Evolutionary conservation across 2,113 vertebrate species (phyloP), one percentile per base, ranked within the genome.

Genomic region (Sakesphorus luctuosus): DNA sequence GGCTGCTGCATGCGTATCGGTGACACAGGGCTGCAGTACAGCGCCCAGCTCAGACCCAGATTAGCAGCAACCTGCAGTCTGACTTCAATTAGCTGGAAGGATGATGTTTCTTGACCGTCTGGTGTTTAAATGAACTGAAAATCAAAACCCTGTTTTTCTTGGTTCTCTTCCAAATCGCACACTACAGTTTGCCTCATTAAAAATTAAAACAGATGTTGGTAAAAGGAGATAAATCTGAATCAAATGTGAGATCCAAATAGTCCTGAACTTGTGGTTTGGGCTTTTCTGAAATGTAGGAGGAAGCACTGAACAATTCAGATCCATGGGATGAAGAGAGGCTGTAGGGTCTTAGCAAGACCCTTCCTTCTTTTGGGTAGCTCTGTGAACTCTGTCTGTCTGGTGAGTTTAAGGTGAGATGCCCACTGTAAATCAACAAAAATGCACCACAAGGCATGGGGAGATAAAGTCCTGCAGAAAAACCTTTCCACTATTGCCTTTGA

Each of bases 201-300:
- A 88, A 55, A 96, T 91, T 87, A 91, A 95, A 97, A 85, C 78
- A 96, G 93, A 79, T 97, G 93, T 85, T 74, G 18, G 87, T 76
- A 90, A 73, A 87, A 91, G 59, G n/a, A 92, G 62, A 40, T 66
- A 94, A 91, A 11, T 90, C 75, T 85, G 50, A 87, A 85, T 46
- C 38, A 71, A 73, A 77, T 59, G 23, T 76, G 94, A 96, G 50
- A 77, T 80, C 47, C 33, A 85, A 47, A 74, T 50, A 58, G 26
- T n/a, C 40, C 38, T 1, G 3, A 83, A 24, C 6, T 52, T 68
- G 46, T 86, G 21, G 0, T 52, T 86, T 74, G n/a, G 26, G 26
- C 11, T 66, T 49, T 52, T 94, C 53, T 15, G 28, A 89, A 91
- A 56, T 0, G 2, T 9, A 21, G 47, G 46, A 73, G 46, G 71